Evolutionary conservation across 2,888 invertebrate species (phyloP).

Genomic region (Mythimna albipuncta): DNA sequence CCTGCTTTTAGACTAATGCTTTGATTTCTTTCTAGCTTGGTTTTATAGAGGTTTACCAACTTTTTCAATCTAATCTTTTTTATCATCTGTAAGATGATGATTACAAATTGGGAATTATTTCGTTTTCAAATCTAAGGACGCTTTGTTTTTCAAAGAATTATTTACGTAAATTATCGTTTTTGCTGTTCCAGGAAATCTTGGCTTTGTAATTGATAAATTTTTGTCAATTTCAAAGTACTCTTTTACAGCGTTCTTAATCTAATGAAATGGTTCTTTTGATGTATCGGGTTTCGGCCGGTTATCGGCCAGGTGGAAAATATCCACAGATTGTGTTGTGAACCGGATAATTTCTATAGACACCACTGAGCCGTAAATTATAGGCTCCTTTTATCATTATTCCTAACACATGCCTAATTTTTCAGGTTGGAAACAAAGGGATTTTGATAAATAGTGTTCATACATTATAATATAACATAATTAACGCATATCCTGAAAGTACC

Average conservation of each 20-base stretch:
- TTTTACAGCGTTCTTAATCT: conserved; percentile 48
- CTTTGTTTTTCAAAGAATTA: conserved; percentile 6
- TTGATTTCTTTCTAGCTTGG: conserved; percentile 10
- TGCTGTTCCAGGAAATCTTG: conserved; percentile 6
- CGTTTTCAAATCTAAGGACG: conserved; percentile 10
- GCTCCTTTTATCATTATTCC: conserved; percentile 38
- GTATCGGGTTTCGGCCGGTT: conserved; percentile 54
- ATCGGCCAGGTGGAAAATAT: conserved; percentile 70
- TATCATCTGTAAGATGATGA: not conserved
- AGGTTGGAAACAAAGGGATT: not conserved
- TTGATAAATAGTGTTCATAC: not conserved
- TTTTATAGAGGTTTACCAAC: too few species aligned
- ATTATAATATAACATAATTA: too few species aligned
- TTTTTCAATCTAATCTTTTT: not conserved
- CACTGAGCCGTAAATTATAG: conserved; percentile 54
- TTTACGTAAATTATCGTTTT: conserved; percentile 4
- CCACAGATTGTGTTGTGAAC: conserved; percentile 68
- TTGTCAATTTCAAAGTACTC: conserved; percentile 17
- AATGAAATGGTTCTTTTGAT: conserved; percentile 71
- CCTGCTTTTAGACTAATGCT: conserved; percentile 14
- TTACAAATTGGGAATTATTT: conserved; percentile 1
- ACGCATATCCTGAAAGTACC: too few species aligned
- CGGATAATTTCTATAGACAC: conserved; percentile 62
- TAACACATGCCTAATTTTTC: not conserved
- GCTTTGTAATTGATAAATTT: not conserved